Evolutionary conservation across 2,888 invertebrate genomes (phyloP).

Genomic region (Drosophila peninsularis): DNA sequence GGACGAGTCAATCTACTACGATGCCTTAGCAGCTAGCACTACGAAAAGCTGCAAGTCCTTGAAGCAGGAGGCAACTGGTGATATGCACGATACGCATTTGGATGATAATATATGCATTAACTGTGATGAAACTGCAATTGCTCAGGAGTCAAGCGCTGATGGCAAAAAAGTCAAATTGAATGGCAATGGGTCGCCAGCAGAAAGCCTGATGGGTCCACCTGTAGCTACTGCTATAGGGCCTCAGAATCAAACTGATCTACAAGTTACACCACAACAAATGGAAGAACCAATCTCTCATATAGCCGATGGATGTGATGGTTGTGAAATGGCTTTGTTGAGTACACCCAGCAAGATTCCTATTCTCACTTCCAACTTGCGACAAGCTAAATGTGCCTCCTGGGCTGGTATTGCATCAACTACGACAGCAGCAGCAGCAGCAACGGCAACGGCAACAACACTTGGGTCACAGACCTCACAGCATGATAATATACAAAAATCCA

Average conservation of each 20-base stretch:
- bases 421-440: constrained; percentile 7
- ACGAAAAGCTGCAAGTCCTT: background rate
- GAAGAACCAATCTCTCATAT: background rate
- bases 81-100: constrained; percentile 17
- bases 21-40: constrained; percentile 89
- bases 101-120: constrained; percentile 38
- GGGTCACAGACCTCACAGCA: constrained; percentile 13
- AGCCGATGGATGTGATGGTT: constrained; percentile 19
- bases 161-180: constrained; percentile 27
- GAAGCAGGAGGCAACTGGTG: constrained; percentile 23
- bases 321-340: constrained; percentile 31
- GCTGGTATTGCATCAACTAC: constrained; percentile 85
- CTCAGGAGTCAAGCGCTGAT: background rate
- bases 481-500: constrained; percentile 17
- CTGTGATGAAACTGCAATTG: constrained; percentile 48
- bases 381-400: constrained; percentile 91
- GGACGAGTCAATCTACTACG: constrained; percentile 93
- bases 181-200: constrained; percentile 19
- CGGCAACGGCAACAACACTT: constrained; percentile 12
- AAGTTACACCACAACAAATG: constrained; percentile 5
- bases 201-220: background rate
- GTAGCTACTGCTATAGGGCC: constrained; percentile 2
- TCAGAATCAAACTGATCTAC: constrained; percentile 5
- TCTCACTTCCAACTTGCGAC: constrained; percentile 86
- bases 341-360: constrained; percentile 88